Evolutionary conservation across 2,888 invertebrate species (phyloP).

Genomic region (Arrhopalites spinosus): DNA sequence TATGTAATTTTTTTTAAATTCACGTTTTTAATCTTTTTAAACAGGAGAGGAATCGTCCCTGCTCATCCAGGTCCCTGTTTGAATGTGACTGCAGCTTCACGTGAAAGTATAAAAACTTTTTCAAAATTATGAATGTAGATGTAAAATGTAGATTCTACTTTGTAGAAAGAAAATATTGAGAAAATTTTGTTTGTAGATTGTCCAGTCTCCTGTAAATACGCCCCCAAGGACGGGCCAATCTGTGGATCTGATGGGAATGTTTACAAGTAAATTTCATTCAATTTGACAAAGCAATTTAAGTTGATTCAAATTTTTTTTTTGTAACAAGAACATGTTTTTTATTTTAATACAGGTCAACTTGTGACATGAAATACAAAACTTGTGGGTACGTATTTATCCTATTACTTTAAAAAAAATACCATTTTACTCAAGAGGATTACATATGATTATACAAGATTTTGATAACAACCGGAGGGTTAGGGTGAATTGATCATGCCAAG

Average conservation of each 20-base stretch:
- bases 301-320: too few relatives aligned
- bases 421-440: neutral
- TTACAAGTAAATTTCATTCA: slow-evolving; percentile 59
- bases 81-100: slow-evolving; percentile 78
- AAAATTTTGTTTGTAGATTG: slow-evolving; percentile 67
- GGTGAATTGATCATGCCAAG: too few relatives aligned
- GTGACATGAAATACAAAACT: slow-evolving; percentile 88
- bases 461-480: too few relatives aligned
- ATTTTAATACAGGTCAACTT: slow-evolving; percentile 75
- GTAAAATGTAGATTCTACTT: too few relatives aligned
- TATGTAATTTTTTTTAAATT: too few relatives aligned
- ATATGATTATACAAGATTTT: too few relatives aligned
- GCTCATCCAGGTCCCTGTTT: slow-evolving; percentile 70
- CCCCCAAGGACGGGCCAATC: slow-evolving; percentile 85
- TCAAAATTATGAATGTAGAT: too few relatives aligned
- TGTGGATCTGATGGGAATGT: slow-evolving; percentile 92
- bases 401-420: neutral
- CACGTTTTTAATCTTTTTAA: slow-evolving; percentile 52
- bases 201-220: slow-evolving; percentile 82
- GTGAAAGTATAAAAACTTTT: slow-evolving; percentile 65
- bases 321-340: too few relatives aligned
- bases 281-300: too few relatives aligned
- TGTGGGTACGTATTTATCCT: slow-evolving; percentile 71
- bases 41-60: slow-evolving; percentile 67
- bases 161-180: too few relatives aligned